These are phyloP conservation scores for Pteromalus puparum DNA, from an alignment of 1,140 invertebrate species.

Conservation along the genomic window DNA sequence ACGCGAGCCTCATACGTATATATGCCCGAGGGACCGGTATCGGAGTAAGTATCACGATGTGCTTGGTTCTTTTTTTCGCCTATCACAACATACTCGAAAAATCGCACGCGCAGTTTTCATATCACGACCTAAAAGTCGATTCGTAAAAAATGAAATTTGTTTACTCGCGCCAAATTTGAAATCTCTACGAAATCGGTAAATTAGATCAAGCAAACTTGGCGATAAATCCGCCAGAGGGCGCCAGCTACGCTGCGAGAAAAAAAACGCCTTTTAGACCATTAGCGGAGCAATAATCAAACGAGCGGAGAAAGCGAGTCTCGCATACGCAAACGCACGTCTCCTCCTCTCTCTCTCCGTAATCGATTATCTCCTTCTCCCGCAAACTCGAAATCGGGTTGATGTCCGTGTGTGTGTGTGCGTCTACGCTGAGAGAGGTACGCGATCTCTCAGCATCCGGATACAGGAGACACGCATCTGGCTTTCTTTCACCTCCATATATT, in stretches of 20 bases:
- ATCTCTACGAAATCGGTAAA: too few species aligned
- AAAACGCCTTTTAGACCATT: not conserved
- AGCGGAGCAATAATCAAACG: constrained; percentile 18
- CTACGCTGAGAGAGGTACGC: not conserved
- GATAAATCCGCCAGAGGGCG: not conserved
- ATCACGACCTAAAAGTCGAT: too few species aligned
- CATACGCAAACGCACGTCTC: not conserved
- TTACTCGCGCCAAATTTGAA: too few species aligned
- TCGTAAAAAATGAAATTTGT: too few species aligned
- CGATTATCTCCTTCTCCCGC: constrained; percentile 31
- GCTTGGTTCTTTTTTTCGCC: too few species aligned
- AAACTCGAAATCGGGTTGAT: constrained; percentile 45
- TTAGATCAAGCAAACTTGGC: not conserved
- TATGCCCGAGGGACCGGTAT: not conserved
- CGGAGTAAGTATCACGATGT: not conserved
- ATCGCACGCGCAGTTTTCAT: too few species aligned
- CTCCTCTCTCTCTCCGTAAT: constrained; percentile 21
- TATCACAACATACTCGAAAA: too few species aligned
- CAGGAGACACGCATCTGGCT: constrained; percentile 53
- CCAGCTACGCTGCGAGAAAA: not conserved
- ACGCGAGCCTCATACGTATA: not conserved
- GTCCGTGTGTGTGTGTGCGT: not conserved
- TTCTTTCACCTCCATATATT: constrained; percentile 56
- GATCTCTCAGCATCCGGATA: constrained; percentile 47
- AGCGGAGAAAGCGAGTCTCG: constrained; percentile 14